phyloP scores from a whole-genome alignment of 2,888 invertebrate species.

The Cheilosia scutellata region DNA sequence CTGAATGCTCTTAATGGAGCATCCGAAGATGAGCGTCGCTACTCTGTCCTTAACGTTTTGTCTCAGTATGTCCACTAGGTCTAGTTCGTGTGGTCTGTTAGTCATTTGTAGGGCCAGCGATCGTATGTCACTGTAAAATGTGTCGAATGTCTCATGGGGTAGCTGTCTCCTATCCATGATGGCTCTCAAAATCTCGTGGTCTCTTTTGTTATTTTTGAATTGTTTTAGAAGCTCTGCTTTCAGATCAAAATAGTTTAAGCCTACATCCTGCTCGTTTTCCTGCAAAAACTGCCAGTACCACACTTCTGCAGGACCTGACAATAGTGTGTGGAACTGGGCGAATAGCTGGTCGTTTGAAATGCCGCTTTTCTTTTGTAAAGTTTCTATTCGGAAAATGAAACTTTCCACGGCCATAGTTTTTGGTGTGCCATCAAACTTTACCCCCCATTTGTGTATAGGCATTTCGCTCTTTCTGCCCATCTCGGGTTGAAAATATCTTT shows the following conservation, averaged over 20 bases:
- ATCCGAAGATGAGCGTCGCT: background rate
- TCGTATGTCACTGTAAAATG: background rate
- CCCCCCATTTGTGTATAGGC: constrained; percentile 18
- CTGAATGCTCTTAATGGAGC: background rate
- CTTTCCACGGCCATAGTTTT: constrained; percentile 1
- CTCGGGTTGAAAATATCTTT: no score
- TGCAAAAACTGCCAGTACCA: constrained; percentile 15
- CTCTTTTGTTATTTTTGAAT: background rate
- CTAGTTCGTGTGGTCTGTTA: background rate
- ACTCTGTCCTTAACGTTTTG: background rate
- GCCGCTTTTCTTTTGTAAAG: constrained; percentile 1
- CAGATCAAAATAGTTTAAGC: background rate
- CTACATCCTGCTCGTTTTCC: background rate
- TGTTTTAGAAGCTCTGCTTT: background rate
- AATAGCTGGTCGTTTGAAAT: background rate
- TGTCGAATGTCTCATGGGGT: background rate
- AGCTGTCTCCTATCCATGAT: background rate
- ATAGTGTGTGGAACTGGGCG: background rate
- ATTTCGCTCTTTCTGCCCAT: background rate
- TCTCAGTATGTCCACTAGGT: background rate
- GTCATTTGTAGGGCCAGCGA: background rate
- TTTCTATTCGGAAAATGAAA: constrained; percentile 16
- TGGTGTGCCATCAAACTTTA: constrained; percentile 6
- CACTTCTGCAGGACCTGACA: background rate
- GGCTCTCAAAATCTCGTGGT: background rate